These are phyloP conservation scores for Sarcophaga bullata DNA, from an alignment of 1,140 invertebrate species.

Conservation along the genomic window DNA sequence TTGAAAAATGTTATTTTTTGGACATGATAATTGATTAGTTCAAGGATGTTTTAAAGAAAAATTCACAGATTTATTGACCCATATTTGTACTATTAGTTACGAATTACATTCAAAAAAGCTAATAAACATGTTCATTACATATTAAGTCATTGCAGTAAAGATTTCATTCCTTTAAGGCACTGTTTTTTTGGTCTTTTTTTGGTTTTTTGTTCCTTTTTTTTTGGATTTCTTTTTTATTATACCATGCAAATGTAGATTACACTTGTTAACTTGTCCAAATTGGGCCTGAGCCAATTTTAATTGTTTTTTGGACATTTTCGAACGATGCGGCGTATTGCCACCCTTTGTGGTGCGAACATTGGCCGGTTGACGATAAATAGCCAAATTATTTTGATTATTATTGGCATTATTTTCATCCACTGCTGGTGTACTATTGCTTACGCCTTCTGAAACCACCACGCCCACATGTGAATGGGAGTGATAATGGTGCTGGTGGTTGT, in stretches of 20 bases:
- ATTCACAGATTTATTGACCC: too few species aligned
- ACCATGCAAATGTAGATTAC: slow-evolving; percentile 91
- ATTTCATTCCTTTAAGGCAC: too few species aligned
- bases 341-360: slow-evolving; percentile 59
- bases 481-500: neutral
- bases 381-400: slow-evolving; percentile 48
- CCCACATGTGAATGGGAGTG: slow-evolving; percentile 43
- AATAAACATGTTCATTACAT: too few species aligned
- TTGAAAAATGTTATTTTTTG: too few species aligned
- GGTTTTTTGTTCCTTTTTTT: too few species aligned
- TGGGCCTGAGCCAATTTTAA: slow-evolving; percentile 72
- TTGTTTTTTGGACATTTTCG: slow-evolving; percentile 71
- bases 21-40: too few species aligned
- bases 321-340: slow-evolving; percentile 67
- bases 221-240: slow-evolving; percentile 61
- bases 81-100: too few species aligned
- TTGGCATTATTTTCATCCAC: slow-evolving; percentile 27
- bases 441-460: slow-evolving; percentile 49
- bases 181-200: too few species aligned
- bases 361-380: slow-evolving; percentile 56
- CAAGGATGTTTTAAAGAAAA: too few species aligned
- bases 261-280: slow-evolving; percentile 79
- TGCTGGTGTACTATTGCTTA: neutral
- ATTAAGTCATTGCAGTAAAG: too few species aligned
- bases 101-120: too few species aligned